Conservation (phyloP, 64 coral and sea anemone genomes). For the Actinia equina region DNA sequence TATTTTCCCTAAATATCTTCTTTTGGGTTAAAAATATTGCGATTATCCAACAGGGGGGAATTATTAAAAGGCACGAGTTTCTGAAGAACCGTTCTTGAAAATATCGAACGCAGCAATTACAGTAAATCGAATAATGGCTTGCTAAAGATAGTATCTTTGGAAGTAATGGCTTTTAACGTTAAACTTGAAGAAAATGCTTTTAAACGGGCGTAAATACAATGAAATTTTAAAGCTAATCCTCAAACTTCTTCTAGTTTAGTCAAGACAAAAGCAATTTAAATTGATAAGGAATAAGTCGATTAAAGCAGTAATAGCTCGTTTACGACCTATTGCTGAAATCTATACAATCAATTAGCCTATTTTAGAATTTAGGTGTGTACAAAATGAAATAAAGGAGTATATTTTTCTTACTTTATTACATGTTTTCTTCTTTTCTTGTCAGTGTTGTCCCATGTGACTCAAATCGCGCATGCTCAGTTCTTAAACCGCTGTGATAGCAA, state of each 20-base stretch:
- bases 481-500: neutral
- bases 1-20: too few species aligned
- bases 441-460: neutral
- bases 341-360: neutral
- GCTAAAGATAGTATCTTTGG: neutral
- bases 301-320: neutral
- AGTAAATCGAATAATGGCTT: neutral
- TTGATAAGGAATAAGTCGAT: neutral
- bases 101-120: too few species aligned
- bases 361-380: neutral
- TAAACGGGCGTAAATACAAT: neutral
- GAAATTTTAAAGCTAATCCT: neutral
- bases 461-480: neutral
- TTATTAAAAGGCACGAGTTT: too few species aligned
- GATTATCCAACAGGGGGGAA: too few species aligned
- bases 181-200: neutral
- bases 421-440: neutral
- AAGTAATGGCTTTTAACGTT: neutral
- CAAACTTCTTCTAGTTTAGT: neutral
- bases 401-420: neutral
- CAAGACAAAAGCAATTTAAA: neutral
- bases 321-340: neutral
- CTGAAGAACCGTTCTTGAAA: too few species aligned
- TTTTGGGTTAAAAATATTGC: too few species aligned
- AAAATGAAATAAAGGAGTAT: neutral